These are phyloP conservation scores for Drosophila nebulosa DNA, from an alignment of 1,140 invertebrate species.

Conservation along the genomic window DNA sequence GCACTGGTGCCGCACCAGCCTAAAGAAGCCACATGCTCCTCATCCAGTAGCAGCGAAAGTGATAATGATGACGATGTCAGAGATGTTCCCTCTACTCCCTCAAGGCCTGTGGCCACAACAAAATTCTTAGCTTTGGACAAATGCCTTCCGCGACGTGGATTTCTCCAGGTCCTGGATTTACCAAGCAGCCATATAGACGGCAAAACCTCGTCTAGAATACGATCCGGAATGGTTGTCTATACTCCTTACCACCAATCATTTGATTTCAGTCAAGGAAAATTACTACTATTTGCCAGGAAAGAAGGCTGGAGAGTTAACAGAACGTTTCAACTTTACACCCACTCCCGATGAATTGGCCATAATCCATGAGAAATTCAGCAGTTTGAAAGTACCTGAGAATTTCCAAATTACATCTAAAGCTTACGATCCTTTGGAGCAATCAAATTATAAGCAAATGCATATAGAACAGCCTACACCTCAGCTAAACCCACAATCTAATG, in stretches of 20 bases:
- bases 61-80: conserved; percentile 22
- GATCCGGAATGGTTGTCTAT: conserved; percentile 97
- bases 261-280: conserved; percentile 87
- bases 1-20: conserved; percentile 89
- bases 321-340: conserved; percentile 89
- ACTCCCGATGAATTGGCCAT: conserved; percentile 87
- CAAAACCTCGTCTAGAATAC: conserved; percentile 86
- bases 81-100: neutral
- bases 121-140: conserved; percentile 98
- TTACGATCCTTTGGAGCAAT: conserved; percentile 82
- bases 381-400: conserved; percentile 87
- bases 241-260: conserved; percentile 93
- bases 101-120: conserved; percentile 82
- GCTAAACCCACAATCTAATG: conserved; percentile 91
- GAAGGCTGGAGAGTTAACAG: conserved; percentile 83
- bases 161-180: conserved; percentile 89
- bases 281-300: conserved; percentile 91
- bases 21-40: conserved; percentile 2
- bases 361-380: conserved; percentile 86
- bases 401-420: conserved; percentile 88
- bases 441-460: conserved; percentile 57
- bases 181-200: conserved; percentile 42
- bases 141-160: conserved; percentile 93
- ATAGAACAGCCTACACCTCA: conserved; percentile 81
- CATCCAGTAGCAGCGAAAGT: conserved; percentile 36